These are phyloP conservation scores for Mustela lutreola DNA, from an alignment of 2,113 vertebrate genomes.

Conservation along the genomic window DNA sequence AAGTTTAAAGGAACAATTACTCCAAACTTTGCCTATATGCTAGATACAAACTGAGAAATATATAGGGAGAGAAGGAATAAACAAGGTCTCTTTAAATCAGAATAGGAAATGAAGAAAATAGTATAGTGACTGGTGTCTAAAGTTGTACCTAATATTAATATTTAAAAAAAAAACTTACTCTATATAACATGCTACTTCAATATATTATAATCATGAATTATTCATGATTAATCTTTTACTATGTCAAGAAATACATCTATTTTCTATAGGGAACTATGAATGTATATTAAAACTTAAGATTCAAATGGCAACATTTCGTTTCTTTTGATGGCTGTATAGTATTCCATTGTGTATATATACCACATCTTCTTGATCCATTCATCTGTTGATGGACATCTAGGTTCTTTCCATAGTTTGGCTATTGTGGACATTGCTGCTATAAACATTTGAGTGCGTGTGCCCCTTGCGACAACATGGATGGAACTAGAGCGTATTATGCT, in stretches of 20 bases:
- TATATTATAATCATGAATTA: constrained; percentile 40
- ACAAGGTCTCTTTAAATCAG: constrained; percentile 6
- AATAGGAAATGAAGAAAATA: constrained; percentile 2
- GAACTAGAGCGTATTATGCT: too few relatives aligned
- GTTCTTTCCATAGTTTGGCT: too few relatives aligned
- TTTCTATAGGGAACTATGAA: not conserved
- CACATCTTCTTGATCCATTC: too few relatives aligned
- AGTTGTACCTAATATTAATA: not conserved
- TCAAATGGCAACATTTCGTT: too few relatives aligned
- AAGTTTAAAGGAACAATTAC: not conserved
- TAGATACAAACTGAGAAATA: constrained; percentile 30
- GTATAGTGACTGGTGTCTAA: not conserved
- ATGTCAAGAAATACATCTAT: constrained; percentile 32
- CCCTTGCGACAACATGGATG: too few relatives aligned
- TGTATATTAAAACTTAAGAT: constrained; percentile 17
- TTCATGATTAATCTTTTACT: not conserved
- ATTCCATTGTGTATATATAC: too few relatives aligned
- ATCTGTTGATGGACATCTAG: too few relatives aligned
- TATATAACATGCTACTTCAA: constrained; percentile 5
- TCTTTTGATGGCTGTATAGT: too few relatives aligned
- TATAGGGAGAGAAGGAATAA: not conserved
- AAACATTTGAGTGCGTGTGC: too few relatives aligned
- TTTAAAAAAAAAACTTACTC: not conserved
- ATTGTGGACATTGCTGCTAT: too few relatives aligned
- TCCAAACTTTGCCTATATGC: not conserved